phyloP scores from a whole-genome alignment of 2,797 vertebrate species.

The Leucoraja ocellata region DNA sequence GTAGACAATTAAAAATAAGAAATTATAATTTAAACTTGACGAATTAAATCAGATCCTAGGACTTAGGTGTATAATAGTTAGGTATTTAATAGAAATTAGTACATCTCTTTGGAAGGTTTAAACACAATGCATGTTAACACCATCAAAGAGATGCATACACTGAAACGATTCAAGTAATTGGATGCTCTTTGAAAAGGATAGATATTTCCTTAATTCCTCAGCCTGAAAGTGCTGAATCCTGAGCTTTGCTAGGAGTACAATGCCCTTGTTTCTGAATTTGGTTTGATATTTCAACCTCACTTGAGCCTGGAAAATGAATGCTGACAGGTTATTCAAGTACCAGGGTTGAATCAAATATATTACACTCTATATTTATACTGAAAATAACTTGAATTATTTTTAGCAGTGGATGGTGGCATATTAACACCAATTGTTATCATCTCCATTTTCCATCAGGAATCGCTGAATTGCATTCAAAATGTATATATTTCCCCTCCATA shows the following conservation, averaged over 20 bases:
- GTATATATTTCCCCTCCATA: neutral
- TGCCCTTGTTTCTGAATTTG: neutral
- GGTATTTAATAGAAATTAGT: neutral
- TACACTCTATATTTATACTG: neutral
- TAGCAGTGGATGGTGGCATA: neutral
- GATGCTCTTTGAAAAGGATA: neutral
- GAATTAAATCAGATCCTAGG: neutral
- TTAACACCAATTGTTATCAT: neutral
- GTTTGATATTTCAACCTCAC: neutral
- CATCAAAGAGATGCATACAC: neutral
- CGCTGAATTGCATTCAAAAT: neutral
- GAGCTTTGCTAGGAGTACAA: neutral
- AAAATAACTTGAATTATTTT: neutral
- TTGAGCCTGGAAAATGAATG: neutral
- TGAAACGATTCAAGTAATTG: neutral
- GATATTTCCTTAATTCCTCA: neutral
- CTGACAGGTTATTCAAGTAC: neutral
- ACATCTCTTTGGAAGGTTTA: neutral
- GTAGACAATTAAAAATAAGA: no score
- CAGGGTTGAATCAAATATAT: neutral
- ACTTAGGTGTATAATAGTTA: neutral
- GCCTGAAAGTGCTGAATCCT: neutral
- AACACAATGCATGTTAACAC: neutral
- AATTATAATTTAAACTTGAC: no score
- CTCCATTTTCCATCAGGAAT: neutral